These are phyloP conservation scores for Drosophila setosimentum DNA, from an alignment of 2,888 invertebrate species.

Conservation along the genomic window DNA sequence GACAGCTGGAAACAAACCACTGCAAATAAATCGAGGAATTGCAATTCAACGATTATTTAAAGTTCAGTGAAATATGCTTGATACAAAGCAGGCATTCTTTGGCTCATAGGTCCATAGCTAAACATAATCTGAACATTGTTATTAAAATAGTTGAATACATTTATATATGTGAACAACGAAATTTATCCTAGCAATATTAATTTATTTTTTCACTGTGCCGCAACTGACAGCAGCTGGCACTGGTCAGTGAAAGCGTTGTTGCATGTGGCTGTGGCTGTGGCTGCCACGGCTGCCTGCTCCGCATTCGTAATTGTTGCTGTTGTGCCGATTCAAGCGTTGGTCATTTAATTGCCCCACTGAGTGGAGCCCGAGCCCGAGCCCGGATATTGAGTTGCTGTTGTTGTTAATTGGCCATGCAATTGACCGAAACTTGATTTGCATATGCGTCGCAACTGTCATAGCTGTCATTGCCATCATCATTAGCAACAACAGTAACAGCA, in stretches of 20 bases:
- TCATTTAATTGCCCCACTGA: conserved; percentile 60
- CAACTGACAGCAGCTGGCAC: conserved; percentile 10
- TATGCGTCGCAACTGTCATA: conserved; percentile 47
- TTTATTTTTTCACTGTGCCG: conserved; percentile 1
- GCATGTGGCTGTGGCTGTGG: conserved; percentile 31
- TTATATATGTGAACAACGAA: background rate
- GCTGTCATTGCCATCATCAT: conserved; percentile 63
- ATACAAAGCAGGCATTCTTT: background rate
- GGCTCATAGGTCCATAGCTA: background rate
- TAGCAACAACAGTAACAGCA: conserved; percentile 29
- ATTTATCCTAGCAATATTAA: background rate
- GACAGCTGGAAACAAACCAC: background rate
- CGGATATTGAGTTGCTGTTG: conserved; percentile 65
- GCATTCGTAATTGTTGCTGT: conserved; percentile 75
- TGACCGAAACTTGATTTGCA: conserved; percentile 68
- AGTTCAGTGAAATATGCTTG: background rate
- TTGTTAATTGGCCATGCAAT: conserved; percentile 61
- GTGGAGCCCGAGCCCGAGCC: conserved; percentile 27
- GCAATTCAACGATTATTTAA: background rate
- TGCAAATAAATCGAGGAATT: background rate
- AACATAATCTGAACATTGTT: background rate
- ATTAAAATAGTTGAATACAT: background rate
- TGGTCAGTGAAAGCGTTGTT: conserved; percentile 53
- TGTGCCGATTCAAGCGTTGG: conserved; percentile 63
- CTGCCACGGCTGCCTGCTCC: conserved; percentile 61